phyloP scores from a whole-genome alignment of 2,113 vertebrate species.

The Cephalopterus ornatus region DNA sequence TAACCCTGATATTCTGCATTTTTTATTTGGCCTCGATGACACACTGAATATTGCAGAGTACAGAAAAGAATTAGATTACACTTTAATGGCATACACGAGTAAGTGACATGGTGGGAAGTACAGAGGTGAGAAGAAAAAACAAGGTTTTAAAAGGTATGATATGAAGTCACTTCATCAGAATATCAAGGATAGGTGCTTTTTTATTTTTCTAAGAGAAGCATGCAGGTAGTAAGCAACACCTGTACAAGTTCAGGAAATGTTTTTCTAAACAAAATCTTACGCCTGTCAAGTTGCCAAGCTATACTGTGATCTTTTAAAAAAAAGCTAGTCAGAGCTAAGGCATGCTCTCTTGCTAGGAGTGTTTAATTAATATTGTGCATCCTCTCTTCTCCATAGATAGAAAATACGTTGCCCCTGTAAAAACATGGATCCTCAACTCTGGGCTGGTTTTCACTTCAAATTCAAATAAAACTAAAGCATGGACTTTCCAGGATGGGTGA shows the following conservation, averaged over 20 bases:
- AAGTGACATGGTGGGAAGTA: background rate
- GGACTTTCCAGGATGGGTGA: background rate
- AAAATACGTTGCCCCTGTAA: background rate
- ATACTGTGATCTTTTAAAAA: background rate
- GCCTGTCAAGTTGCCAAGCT: background rate
- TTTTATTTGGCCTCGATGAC: background rate
- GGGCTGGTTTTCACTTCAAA: background rate
- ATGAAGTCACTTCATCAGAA: background rate
- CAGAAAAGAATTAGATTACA: background rate
- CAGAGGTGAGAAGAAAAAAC: background rate
- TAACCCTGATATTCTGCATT: background rate
- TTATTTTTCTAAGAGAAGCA: background rate
- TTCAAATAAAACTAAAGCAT: background rate
- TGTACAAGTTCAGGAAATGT: background rate
- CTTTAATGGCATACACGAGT: background rate
- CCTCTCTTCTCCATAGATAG: background rate
- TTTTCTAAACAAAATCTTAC: background rate
- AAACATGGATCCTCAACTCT: background rate
- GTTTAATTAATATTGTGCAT: background rate
- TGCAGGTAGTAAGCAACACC: background rate
- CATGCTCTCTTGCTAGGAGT: background rate
- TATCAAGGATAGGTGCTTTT: background rate
- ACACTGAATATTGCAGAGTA: background rate
- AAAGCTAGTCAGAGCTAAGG: background rate
- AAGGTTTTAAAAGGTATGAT: background rate